These are phyloP conservation scores for Mantis religiosa DNA, from an alignment of 2,888 invertebrate genomes.

Conservation along the genomic window DNA sequence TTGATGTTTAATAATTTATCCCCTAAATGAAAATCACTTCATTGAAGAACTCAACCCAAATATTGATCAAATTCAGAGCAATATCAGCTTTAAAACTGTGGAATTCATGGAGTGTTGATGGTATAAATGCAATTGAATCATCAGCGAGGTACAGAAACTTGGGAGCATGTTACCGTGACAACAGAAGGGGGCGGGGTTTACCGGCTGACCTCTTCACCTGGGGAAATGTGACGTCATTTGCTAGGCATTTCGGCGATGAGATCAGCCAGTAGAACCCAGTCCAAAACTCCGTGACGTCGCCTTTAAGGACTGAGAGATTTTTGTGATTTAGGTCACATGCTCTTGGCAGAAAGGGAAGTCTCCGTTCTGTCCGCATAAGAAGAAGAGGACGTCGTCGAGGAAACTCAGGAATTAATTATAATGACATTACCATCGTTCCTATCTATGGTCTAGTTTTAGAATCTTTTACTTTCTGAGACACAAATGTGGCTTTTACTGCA, in stretches of 20 bases:
- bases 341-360: not conserved
- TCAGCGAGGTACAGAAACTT: not conserved
- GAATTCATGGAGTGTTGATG: not conserved
- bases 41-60: too few species aligned
- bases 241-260: slow-evolving; percentile 32
- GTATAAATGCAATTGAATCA: not conserved
- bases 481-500: too few species aligned
- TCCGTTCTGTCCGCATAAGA: not conserved
- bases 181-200: slow-evolving; percentile 20
- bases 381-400: not conserved
- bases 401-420: not conserved
- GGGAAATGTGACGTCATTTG: slow-evolving; percentile 20
- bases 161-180: not conserved
- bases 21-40: too few species aligned
- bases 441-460: too few species aligned
- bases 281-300: not conserved
- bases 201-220: slow-evolving; percentile 29
- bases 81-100: not conserved
- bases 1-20: too few species aligned
- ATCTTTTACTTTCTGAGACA: not conserved
- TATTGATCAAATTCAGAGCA: too few species aligned
- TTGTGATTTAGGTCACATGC: not conserved
- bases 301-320: not conserved
- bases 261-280: slow-evolving; percentile 31
- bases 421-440: not conserved